phyloP scores from a whole-genome alignment of 1,140 invertebrate species.

The Piezodorus guildinii region DNA sequence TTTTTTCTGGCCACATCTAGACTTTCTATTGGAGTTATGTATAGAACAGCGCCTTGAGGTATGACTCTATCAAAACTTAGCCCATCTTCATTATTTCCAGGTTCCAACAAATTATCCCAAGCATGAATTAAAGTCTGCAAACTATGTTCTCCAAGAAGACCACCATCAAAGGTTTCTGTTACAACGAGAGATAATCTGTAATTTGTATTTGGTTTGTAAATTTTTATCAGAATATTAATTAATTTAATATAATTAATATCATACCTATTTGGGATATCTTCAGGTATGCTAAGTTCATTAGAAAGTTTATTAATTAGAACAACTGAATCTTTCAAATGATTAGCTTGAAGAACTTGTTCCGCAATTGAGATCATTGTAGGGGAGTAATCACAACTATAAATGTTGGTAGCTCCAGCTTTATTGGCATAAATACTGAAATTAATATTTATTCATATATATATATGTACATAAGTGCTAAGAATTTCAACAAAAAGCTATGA shows the following conservation, averaged over 20 bases:
- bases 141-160: slow-evolving; percentile 60
- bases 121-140: slow-evolving; percentile 55
- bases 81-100: background rate
- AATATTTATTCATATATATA: background rate
- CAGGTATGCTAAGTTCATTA: slow-evolving; percentile 39
- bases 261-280: slow-evolving; percentile 42
- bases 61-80: slow-evolving; percentile 34
- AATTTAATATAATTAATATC: background rate
- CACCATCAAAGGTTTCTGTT: slow-evolving; percentile 69
- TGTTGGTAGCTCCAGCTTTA: slow-evolving; percentile 39
- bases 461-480: background rate
- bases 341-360: slow-evolving; percentile 40
- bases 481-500: no score
- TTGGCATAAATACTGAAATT: slow-evolving; percentile 46
- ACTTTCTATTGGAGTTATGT: slow-evolving; percentile 45
- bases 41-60: slow-evolving; percentile 50
- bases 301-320: slow-evolving; percentile 42
- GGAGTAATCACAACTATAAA: slow-evolving; percentile 55
- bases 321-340: slow-evolving; percentile 35
- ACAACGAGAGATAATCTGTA: slow-evolving; percentile 47
- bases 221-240: background rate
- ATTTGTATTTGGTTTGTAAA: background rate
- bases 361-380: slow-evolving; percentile 48
- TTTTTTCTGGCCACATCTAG: slow-evolving; percentile 25
- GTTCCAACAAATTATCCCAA: slow-evolving; percentile 44